These are phyloP conservation scores for Atta cephalotes DNA, from an alignment of 1,140 invertebrate genomes.

Conservation along the genomic window DNA sequence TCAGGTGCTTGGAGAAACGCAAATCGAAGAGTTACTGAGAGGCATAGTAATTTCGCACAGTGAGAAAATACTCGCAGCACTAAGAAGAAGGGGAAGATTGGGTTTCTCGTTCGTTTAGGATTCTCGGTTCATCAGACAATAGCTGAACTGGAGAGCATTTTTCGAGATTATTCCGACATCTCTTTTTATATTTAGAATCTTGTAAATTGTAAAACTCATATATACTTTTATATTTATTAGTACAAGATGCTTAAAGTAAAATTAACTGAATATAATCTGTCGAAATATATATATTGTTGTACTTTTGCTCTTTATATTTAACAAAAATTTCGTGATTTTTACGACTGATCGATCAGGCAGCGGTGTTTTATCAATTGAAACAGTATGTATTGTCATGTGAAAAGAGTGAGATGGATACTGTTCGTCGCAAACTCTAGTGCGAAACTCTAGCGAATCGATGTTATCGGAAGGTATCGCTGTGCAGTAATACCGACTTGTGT, in stretches of 20 bases:
- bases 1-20: constrained; percentile 54
- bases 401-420: constrained; percentile 60
- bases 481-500: constrained; percentile 55
- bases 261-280: not conserved
- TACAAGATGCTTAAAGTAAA: not conserved
- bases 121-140: constrained; percentile 15
- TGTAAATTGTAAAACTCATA: not conserved
- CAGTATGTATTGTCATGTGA: constrained; percentile 1
- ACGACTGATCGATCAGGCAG: constrained; percentile 47
- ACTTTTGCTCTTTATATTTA: not conserved
- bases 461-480: constrained; percentile 74
- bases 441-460: constrained; percentile 58
- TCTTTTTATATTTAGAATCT: not conserved
- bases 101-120: constrained; percentile 26
- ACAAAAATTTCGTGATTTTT: constrained; percentile 2
- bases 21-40: constrained; percentile 56
- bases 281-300: constrained; percentile 2
- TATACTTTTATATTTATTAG: not conserved
- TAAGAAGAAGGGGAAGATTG: not conserved
- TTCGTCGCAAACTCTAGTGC: constrained; percentile 21
- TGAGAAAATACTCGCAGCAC: constrained; percentile 61
- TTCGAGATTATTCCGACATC: not conserved
- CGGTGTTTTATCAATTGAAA: constrained; percentile 42
- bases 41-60: constrained; percentile 59
- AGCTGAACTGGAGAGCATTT: not conserved